Evolutionary conservation across 2,797 vertebrate species (phyloP), one percentile per base, ranked within the genome.

Genomic region (Kryptopterus vitreolus): DNA sequence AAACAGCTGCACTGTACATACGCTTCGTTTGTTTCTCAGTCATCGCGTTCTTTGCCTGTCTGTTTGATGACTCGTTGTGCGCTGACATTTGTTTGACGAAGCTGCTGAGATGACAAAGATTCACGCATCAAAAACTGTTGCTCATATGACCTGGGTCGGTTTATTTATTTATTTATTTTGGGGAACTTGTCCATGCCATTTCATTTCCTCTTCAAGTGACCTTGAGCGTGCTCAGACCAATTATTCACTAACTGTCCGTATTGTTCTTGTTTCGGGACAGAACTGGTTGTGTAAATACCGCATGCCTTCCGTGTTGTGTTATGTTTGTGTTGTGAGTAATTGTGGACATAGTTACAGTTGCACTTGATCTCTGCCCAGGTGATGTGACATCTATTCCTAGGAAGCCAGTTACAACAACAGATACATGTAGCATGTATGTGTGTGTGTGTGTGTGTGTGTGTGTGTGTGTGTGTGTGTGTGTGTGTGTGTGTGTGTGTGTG

Each of bases 11-110:
- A 24, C 18, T 50, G 72, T 68, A 31, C 62, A 57, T 48, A 69
- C 52, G 79, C 79, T 69, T 69, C 10, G 20, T 69, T 81, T 69
- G 43, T 76, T 69, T 76, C 38, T 55, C 79, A 7, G 31, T 69
- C 78, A 63, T 62, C 35, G 4, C 9, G 9, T 52, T 58, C 73
- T 52, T 29, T 38, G 46, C 26, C 35, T 81, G 71, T 80, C 61
- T 80, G 72, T 58, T 66, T 68, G 79, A 76, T 76, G 57, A 63
- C 35, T 81, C 35, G 33, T 50, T 61, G 65, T 43, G 11, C 7
- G 0, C 22, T 61, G 63, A 76, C 63, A 16, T 70, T 76, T 77
- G 65, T 65, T 80, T 81, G 55, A 71, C 48, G 26, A 38, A 53
- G 43, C 29, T 15, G 12, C 72, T 43, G 66, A 46, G 43, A 72